These are phyloP conservation scores for Thripadectes ignobilis DNA, from an alignment of 2,797 vertebrate genomes.

Conservation along the genomic window DNA sequence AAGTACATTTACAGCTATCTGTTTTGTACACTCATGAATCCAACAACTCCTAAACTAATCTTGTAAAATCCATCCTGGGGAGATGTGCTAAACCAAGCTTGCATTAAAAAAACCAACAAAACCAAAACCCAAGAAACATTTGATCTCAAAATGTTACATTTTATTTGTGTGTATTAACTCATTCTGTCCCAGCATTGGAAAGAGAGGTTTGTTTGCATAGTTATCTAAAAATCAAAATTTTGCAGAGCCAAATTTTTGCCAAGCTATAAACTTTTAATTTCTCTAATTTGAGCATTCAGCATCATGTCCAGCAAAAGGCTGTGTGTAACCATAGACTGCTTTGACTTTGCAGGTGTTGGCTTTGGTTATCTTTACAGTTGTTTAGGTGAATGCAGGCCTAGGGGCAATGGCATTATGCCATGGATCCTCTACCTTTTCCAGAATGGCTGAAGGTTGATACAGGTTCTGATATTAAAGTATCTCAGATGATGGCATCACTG, in stretches of 20 bases:
- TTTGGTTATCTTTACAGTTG: background rate
- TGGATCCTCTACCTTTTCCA: background rate
- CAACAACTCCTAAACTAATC: background rate
- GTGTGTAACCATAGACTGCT: background rate
- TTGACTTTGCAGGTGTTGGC: background rate
- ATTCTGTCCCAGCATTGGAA: background rate
- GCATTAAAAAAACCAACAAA: background rate
- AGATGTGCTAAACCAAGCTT: background rate
- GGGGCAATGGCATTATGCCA: background rate
- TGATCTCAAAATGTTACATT: background rate
- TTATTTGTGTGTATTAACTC: background rate
- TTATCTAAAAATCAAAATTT: background rate
- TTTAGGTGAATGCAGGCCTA: background rate
- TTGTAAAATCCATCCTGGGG: background rate
- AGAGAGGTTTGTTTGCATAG: background rate
- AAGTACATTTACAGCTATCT: background rate
- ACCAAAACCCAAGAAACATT: background rate
- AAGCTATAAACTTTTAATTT: background rate
- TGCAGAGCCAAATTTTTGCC: background rate
- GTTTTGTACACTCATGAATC: background rate
- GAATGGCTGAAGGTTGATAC: background rate
- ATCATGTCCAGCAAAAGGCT: background rate
- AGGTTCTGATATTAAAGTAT: background rate
- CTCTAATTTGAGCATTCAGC: background rate
- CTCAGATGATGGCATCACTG: background rate